These are phyloP conservation scores for Ethmia dodecea DNA, from an alignment of 2,888 invertebrate genomes.

Conservation along the genomic window DNA sequence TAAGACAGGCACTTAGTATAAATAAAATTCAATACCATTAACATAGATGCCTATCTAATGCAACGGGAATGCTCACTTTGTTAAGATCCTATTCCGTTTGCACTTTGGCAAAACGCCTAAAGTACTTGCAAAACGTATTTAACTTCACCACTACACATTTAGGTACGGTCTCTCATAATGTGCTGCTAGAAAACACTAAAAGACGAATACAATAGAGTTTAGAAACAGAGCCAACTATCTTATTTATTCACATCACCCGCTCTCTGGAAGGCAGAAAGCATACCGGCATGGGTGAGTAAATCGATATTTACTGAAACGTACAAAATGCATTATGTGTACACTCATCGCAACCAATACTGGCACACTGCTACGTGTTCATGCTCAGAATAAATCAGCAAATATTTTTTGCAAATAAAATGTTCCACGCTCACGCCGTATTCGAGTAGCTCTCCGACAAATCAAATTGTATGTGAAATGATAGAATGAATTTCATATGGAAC, in stretches of 20 bases:
- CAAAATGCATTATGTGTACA: conserved; percentile 21
- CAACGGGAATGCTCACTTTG: conserved; percentile 24
- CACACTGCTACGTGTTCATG: conserved; percentile 25
- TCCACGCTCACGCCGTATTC: conserved; percentile 7
- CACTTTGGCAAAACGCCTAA: conserved; percentile 46
- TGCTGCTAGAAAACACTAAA: conserved; percentile 24
- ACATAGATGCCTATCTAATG: conserved; percentile 7
- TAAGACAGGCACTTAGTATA: background rate
- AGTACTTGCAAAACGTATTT: conserved; percentile 42
- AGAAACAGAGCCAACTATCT: conserved; percentile 24
- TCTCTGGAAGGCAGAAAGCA: conserved; percentile 33
- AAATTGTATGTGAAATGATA: conserved; percentile 36
- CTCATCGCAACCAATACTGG: conserved; percentile 26
- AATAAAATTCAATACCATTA: conserved; percentile 24
- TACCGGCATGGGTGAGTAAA: background rate
- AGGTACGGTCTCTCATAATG: conserved; percentile 42
- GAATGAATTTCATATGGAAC: conserved; percentile 44
- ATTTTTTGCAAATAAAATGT: conserved; percentile 15
- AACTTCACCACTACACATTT: conserved; percentile 40
- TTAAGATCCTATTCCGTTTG: conserved; percentile 35
- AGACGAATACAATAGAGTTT: conserved; percentile 19
- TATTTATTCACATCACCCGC: conserved; percentile 41
- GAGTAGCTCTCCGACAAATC: conserved; percentile 11
- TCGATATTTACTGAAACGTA: background rate
- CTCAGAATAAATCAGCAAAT: conserved; percentile 36